phyloP scores from a whole-genome alignment of 2,113 vertebrate genomes.

The Apaloderma vittatum region DNA sequence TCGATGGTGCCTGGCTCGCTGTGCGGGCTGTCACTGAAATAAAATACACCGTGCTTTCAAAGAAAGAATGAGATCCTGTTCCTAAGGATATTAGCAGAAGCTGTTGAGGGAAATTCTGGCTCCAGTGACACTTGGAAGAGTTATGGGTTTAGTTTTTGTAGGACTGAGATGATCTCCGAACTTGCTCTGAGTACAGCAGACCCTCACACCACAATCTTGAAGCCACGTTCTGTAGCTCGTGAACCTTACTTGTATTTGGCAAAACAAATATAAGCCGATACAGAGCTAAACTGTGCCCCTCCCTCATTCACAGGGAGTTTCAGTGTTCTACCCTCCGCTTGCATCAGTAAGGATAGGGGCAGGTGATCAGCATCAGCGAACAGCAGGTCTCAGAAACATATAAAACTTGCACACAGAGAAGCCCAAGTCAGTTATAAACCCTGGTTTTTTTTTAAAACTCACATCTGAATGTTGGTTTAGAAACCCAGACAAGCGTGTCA shows the following conservation, averaged over 20 bases:
- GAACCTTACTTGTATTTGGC: neutral
- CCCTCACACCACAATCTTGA: accelerated
- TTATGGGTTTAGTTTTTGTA: neutral
- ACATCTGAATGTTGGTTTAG: neutral
- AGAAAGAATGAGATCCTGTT: accelerated
- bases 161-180: neutral
- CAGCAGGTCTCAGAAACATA: neutral
- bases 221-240: accelerated
- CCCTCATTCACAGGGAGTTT: neutral
- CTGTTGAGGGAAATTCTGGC: neutral
- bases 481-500: neutral
- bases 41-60: neutral
- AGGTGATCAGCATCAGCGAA: neutral
- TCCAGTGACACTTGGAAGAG: neutral
- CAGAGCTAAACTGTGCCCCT: neutral
- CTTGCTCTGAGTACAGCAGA: neutral
- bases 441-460: neutral
- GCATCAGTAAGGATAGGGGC: neutral
- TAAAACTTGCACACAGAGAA: neutral
- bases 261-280: neutral
- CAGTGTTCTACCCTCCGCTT: neutral
- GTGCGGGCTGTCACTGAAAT: constrained; percentile 94
- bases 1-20: constrained; percentile 98
- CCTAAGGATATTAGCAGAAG: neutral
- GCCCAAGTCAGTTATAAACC: neutral